Evolutionary conservation across 1,140 invertebrate species (phyloP), one percentile per base, ranked within the genome.

Genomic region (Bombus vancouverensis): DNA sequence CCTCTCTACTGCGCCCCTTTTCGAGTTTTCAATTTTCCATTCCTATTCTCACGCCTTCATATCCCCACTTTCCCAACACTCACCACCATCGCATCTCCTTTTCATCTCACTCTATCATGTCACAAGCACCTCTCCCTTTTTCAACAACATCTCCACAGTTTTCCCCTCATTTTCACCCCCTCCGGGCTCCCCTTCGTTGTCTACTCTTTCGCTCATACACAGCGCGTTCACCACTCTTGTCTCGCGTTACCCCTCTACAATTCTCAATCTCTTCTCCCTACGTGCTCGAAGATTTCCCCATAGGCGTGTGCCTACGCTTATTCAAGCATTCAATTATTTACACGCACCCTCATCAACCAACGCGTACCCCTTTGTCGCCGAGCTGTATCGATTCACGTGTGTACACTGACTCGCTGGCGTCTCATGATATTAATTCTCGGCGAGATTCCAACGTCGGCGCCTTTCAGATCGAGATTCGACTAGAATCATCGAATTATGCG

Each of bases 301-400:
- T 62, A 57, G 81, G 42, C 81, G 34, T 32, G 44, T 25, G 81
- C 28, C 62, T 42, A 77, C 62, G 65, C 62, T 83, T 83, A 77
- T 83, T 83, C 74, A 28, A 25, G 34, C n/a, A 70, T 44, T 83
- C 81, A 77, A 83, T 83, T 83, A 83, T 83, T 83, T 83, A 68
- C 81, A n/a, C 62, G 25, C 42, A 70, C 57, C 42, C 25, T 37
- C 32, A 37, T 25, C 57, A n/a, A 12, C 34, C 15, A 47, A 18
- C 34, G 66, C 32, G 34, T 34, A 77, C 39, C 47, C 28, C 34
- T 66, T 83, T 76, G 65, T 57, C 65, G 57, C 57, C 53, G 47
- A 32, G 25, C 6, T n/a, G 34, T 22, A 47, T 65, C 39, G 25
- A 32, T 62, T 70, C 65, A 28, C 25, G 42, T 13, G 25, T n/a